A percentile compares a stretch with the other conserved stretches of the same genome.
Conservation (phyloP, 2,113 vertebrate genomes). For the Micromys minutus region DNA sequence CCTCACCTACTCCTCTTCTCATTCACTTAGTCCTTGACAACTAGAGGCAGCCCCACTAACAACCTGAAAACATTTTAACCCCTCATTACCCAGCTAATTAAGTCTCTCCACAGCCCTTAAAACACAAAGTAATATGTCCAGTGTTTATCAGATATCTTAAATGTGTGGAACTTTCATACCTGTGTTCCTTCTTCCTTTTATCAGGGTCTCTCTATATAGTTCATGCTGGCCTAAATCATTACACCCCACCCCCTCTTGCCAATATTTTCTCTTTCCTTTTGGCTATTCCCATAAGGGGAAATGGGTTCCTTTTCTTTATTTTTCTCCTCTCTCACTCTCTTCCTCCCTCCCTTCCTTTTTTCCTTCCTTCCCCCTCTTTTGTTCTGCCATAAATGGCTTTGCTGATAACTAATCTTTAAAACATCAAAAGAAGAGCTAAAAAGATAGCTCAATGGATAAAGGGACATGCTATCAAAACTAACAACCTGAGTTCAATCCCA, state of each 20-base stretch:
- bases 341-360: background rate
- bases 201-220: background rate
- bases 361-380: too few relatives aligned
- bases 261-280: background rate
- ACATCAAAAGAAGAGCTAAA: background rate
- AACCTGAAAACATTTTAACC: background rate
- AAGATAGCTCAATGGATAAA: background rate
- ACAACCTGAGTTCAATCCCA: background rate
- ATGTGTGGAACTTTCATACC: background rate
- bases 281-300: background rate
- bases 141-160: background rate
- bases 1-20: background rate
- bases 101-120: background rate
- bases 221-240: background rate
- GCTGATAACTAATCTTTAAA: background rate
- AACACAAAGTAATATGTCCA: background rate
- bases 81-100: background rate
- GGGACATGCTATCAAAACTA: background rate
- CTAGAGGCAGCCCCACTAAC: background rate
- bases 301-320: background rate
- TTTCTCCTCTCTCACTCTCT: accelerated
- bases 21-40: background rate
- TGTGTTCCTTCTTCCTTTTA: background rate
- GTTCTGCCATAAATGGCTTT: background rate
- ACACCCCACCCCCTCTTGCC: background rate